Evolutionary conservation across 2,888 invertebrate genomes (phyloP).

Genomic region (Coenonympha glycerion): DNA sequence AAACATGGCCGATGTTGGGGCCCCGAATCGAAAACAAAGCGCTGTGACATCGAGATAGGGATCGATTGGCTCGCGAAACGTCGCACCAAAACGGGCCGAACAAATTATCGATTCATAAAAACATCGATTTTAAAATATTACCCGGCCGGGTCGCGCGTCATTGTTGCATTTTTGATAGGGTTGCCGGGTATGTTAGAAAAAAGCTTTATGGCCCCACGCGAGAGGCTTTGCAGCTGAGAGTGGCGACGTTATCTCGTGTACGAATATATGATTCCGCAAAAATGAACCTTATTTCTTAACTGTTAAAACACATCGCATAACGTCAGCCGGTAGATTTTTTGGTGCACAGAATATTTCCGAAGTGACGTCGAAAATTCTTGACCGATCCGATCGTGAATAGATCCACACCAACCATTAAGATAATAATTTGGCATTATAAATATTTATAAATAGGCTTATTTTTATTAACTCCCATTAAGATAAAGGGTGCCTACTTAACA

Average conservation of each 20-base stretch:
- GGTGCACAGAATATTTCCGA: conserved; percentile 2
- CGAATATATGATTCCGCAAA: neutral
- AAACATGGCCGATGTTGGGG: conserved; percentile 69
- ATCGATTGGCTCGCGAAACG: conserved; percentile 71
- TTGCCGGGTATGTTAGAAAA: conserved; percentile 39
- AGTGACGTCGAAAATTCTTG: conserved; percentile 18
- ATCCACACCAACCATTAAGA: conserved; percentile 22
- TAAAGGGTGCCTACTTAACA: neutral
- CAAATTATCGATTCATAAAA: conserved; percentile 77
- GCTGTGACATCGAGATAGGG: conserved; percentile 70
- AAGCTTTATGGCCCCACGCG: conserved; percentile 8
- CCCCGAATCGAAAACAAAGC: conserved; percentile 71
- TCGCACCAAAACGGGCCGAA: conserved; percentile 70
- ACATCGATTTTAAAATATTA: conserved; percentile 74
- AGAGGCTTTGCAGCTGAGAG: neutral
- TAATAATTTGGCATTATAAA: conserved; percentile 17
- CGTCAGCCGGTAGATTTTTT: neutral
- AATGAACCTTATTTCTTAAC: neutral
- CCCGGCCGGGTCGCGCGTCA: conserved; percentile 61
- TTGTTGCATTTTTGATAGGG: conserved; percentile 58
- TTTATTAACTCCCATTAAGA: conserved; percentile 6
- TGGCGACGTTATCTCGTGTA: neutral
- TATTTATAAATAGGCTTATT: conserved; percentile 16
- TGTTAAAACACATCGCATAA: neutral
- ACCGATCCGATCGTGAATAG: conserved; percentile 25